Evolutionary conservation across 2,113 vertebrate genomes (phyloP), one percentile per base, ranked within the genome.

Genomic region (Prinia subflava): DNA sequence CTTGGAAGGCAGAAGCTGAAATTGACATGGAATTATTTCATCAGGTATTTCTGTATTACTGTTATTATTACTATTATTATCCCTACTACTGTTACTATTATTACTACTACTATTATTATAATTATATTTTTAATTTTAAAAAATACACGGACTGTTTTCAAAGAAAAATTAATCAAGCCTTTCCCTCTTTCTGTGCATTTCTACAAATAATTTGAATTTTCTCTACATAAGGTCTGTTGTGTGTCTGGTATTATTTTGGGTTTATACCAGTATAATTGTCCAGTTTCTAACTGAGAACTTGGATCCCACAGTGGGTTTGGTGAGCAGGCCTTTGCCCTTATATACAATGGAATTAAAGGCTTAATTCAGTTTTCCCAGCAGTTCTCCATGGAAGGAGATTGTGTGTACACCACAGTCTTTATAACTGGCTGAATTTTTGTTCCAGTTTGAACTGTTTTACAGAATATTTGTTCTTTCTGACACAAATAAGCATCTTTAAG

Each of bases 21-120:
- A 99, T 99, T 44, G 99, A 99, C 98, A 99, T 99, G 99, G 99
- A 99, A 95, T 98, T 99, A 84, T 99, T 99, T 98, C 99, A 99
- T 97, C 99, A 99, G 99, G 99, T 99, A 98, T 57, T 96, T 81
- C 6, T 64, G 50, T 20, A 13, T 47, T 94, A 9, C 46, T 74
- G 2, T 28, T 67, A 10, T 25, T 73, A 50, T 25, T 67, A 17
- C 9, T 68, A 6, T 8, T 46, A 0, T 7, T 37, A 11, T 15
- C 11, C 42, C 27, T 37, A 19, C 6, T 44, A 3, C 4, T 35
- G 9, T 5, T 33, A 15, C 2, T 59, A 25, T 7, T 68, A 8
- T 15, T 41, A n/a, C 3, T 50, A 37, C 5, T 59, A 4, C 10
- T 62, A 10, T 2, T 31, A 13, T 20, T 33, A 11, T 49, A 0